Percentiles rank a stretch among this genome's conserved stretches.
Conservation (phyloP, 2,888 invertebrate species). For the Chloromyia formosa region DNA sequence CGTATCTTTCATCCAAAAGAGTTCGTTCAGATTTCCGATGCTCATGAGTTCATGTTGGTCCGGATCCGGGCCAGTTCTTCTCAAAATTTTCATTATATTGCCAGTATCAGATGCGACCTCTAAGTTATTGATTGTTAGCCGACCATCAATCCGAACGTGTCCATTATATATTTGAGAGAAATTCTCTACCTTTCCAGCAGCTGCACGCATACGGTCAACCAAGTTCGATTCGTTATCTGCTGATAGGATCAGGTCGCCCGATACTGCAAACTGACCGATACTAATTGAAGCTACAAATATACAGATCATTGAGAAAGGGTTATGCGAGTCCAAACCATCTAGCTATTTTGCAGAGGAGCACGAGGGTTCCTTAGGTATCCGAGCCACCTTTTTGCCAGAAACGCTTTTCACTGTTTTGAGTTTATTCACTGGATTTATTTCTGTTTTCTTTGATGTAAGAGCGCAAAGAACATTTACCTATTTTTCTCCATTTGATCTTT, state of each 20-base stretch:
- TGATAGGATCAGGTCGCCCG: background rate
- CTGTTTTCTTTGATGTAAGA: too few species aligned
- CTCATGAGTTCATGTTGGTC: background rate
- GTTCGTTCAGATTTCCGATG: background rate
- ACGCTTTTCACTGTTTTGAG: too few species aligned
- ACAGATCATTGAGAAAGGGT: too few species aligned
- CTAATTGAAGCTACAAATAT: background rate
- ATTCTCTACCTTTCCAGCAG: background rate
- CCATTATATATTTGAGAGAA: constrained; percentile 1
- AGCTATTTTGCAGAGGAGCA: too few species aligned
- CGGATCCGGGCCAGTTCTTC: too few species aligned
- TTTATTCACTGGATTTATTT: too few species aligned
- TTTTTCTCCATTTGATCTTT: too few species aligned
- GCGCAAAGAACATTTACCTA: too few species aligned
- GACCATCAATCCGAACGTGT: background rate
- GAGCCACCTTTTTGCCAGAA: too few species aligned
- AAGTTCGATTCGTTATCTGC: background rate
- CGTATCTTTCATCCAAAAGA: background rate
- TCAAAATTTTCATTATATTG: background rate
- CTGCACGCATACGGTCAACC: background rate
- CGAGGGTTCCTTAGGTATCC: too few species aligned
- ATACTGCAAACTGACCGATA: background rate
- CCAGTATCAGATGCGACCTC: background rate
- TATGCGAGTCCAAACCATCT: too few species aligned
- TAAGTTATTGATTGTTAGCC: background rate